Conservation (phyloP, 2,888 invertebrate genomes). For the Polydrusus pterygomalis region DNA sequence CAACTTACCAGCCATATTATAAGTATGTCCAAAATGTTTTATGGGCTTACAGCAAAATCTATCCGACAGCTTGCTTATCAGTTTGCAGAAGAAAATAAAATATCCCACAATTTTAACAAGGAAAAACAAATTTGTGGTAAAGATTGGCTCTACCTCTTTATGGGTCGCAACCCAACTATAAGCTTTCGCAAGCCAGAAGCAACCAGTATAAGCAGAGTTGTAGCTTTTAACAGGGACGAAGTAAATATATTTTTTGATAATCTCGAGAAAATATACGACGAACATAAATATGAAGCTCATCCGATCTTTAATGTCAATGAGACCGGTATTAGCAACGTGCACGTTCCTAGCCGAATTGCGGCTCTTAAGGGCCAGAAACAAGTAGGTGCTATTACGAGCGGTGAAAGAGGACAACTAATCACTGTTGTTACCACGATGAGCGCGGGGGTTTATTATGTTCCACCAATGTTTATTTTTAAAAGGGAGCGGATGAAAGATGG, state of each 20-base stretch:
- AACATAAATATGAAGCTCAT: constrained; percentile 43
- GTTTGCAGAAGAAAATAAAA: constrained; percentile 40
- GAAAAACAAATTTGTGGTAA: constrained; percentile 40
- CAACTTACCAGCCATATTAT: not conserved
- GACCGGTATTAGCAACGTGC: constrained; percentile 42
- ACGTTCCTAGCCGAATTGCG: constrained; percentile 30
- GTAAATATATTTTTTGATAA: constrained; percentile 31
- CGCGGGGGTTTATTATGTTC: constrained; percentile 45
- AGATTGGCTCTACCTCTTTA: constrained; percentile 37
- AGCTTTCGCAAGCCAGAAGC: constrained; percentile 43
- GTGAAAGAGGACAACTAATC: constrained; percentile 46
- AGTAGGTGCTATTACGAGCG: constrained; percentile 52
- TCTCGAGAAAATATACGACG: constrained; percentile 35
- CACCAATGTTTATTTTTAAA: constrained; percentile 53
- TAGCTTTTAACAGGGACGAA: constrained; percentile 44
- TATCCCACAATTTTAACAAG: constrained; percentile 32
- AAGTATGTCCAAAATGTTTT: constrained; percentile 44
- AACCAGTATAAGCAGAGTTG: constrained; percentile 45
- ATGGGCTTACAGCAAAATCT: constrained; percentile 39
- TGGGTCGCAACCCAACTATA: constrained; percentile 28
- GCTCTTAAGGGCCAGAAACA: constrained; percentile 49
- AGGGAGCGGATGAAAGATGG: constrained; percentile 40
- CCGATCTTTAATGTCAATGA: constrained; percentile 35
- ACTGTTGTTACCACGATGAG: constrained; percentile 47
- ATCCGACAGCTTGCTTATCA: constrained; percentile 34